A percentile compares a stretch with the other conserved stretches of the same genome.
Evolutionary conservation across 2,113 vertebrate species (phyloP).

Genomic region (Sphaerodactylus townsendi): DNA sequence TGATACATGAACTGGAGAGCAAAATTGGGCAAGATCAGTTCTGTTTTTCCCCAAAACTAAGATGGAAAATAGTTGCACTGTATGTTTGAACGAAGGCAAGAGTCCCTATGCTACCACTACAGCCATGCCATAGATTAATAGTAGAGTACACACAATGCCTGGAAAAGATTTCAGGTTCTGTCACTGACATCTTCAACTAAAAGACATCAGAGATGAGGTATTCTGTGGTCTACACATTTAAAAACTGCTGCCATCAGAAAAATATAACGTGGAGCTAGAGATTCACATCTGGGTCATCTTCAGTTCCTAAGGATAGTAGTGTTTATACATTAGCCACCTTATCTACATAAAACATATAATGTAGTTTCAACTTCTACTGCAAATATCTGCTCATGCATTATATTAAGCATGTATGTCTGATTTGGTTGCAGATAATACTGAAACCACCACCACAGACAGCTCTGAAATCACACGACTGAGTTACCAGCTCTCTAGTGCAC

Average conservation of each 20-base stretch:
- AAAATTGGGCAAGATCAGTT: neutral
- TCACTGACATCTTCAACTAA: too few species aligned
- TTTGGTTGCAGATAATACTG: neutral
- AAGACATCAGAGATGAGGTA: too few species aligned
- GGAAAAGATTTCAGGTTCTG: too few species aligned
- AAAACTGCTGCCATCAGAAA: too few species aligned
- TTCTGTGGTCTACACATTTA: too few species aligned
- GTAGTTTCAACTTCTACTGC: neutral
- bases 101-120: neutral
- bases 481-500: neutral
- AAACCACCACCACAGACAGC: neutral
- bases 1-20: too few species aligned
- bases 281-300: neutral
- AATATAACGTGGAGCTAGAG: too few species aligned
- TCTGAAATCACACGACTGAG: neutral
- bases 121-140: neutral
- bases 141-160: too few species aligned
- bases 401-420: neutral
- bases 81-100: neutral
- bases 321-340: neutral
- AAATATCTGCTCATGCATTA: neutral
- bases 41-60: neutral
- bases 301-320: neutral
- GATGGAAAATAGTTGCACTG: neutral
- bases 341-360: neutral